phyloP scores from a whole-genome alignment of 2,797 vertebrate genomes.

The Oreochromis mossambicus region DNA sequence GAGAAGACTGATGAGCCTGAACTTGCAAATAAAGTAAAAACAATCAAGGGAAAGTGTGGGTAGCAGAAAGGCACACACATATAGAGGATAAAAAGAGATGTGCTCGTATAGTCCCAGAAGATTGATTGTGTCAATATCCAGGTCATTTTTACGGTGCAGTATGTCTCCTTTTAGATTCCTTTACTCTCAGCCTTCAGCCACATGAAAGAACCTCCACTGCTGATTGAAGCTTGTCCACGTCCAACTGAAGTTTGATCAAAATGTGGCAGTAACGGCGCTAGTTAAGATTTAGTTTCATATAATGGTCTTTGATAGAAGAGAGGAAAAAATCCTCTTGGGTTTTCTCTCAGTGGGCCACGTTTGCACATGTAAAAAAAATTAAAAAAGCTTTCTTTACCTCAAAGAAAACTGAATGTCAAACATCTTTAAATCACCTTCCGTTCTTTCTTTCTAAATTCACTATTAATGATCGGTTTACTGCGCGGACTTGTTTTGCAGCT shows the following conservation, averaged over 20 bases:
- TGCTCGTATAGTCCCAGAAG: constrained; percentile 43
- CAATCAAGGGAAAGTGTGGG: constrained; percentile 37
- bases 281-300: not conserved
- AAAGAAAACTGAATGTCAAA: not conserved
- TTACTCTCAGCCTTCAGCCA: not conserved
- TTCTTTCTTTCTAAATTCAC: not conserved
- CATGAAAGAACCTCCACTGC: not conserved
- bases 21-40: constrained; percentile 76
- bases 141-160: constrained; percentile 27
- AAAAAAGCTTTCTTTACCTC: too few relatives aligned
- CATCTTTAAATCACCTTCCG: not conserved
- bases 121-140: constrained; percentile 72
- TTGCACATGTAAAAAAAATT: not conserved
- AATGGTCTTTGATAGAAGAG: not conserved
- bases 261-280: not conserved
- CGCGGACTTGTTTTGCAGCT: not conserved
- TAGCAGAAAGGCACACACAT: not conserved
- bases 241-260: not conserved
- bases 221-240: constrained; percentile 2
- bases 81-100: constrained; percentile 31
- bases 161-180: constrained; percentile 20
- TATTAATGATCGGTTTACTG: not conserved
- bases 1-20: constrained; percentile 74
- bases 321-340: not conserved
- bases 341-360: not conserved